Percentiles rank a stretch among this genome's conserved stretches.
Evolutionary conservation across 2,113 vertebrate species (phyloP).

Genomic region (Macrotis lagotis): DNA sequence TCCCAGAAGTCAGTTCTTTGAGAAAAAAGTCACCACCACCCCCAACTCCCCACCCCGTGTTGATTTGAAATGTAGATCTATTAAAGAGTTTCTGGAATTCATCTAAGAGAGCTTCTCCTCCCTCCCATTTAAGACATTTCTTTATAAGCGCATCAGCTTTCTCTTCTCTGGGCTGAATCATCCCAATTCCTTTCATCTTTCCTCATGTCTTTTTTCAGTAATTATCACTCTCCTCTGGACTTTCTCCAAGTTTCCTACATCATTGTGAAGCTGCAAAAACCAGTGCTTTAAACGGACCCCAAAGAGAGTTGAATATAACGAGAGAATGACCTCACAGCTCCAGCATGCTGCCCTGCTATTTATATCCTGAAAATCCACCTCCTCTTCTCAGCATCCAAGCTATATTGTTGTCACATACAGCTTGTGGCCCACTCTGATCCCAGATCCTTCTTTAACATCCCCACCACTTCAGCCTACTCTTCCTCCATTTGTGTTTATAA

Average conservation of each 20-base stretch:
- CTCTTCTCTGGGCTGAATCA: conserved; percentile 54
- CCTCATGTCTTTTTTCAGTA: conserved; percentile 74
- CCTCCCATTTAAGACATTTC: conserved; percentile 15
- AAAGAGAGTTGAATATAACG: conserved; percentile 30
- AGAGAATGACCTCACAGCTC: conserved; percentile 69
- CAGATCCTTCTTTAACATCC: conserved; percentile 10
- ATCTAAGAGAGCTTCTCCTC: not conserved
- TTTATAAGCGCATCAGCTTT: not conserved
- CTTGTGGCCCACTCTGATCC: conserved; percentile 61
- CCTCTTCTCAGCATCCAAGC: conserved; percentile 10
- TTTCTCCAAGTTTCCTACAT: conserved; percentile 66
- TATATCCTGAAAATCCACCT: conserved; percentile 67
- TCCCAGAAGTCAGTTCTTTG: not conserved
- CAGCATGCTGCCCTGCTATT: conserved; percentile 74
- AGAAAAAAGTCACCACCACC: not conserved
- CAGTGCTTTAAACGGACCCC: conserved; percentile 58
- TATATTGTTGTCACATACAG: conserved; percentile 51
- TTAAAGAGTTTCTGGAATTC: not conserved
- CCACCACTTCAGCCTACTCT: not conserved
- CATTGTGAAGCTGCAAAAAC: conserved; percentile 43
- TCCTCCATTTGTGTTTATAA: not conserved
- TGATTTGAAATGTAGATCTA: not conserved
- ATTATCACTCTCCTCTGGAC: conserved; percentile 60
- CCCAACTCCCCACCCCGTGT: not conserved
- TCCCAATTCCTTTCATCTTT: conserved; percentile 74